phyloP scores from a whole-genome alignment of 2,888 invertebrate genomes.

The Xylophagus ater region DNA sequence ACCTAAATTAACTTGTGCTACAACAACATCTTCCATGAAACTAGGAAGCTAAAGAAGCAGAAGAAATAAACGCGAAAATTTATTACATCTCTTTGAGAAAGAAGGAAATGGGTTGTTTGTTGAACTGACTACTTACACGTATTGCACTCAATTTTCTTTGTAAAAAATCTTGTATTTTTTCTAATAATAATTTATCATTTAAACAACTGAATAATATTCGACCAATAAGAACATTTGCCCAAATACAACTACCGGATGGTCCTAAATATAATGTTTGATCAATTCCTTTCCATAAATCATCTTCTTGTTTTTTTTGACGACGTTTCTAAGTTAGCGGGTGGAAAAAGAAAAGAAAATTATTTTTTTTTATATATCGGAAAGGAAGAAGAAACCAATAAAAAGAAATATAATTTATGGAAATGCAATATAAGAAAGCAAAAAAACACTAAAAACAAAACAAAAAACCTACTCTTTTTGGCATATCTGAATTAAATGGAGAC shows the following conservation, averaged over 20 bases:
- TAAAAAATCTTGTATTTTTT: conserved; percentile 33
- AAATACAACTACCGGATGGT: conserved; percentile 36
- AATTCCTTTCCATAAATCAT: conserved; percentile 38
- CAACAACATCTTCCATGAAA: conserved; percentile 68
- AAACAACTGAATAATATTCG: conserved; percentile 34
- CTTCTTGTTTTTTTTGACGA: conserved; percentile 31
- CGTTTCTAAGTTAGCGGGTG: conserved; percentile 29
- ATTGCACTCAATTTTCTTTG: conserved; percentile 37
- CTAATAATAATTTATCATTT: conserved; percentile 27
- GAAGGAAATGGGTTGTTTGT: too few relatives aligned
- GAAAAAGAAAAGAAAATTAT: not conserved
- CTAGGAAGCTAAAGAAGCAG: conserved; percentile 57
- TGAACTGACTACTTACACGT: conserved; percentile 30
- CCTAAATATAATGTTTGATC: conserved; percentile 36
- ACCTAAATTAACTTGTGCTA: conserved; percentile 62
- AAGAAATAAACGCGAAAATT: not conserved
- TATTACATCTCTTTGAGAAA: not conserved
- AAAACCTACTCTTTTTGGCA: conserved; percentile 14
- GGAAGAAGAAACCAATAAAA: not conserved
- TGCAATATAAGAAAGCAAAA: conserved; percentile 2
- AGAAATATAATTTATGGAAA: not conserved
- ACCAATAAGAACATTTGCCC: conserved; percentile 35
- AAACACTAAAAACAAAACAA: conserved; percentile 8
- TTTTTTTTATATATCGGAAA: not conserved
- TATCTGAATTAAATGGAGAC: conserved; percentile 17